These are phyloP conservation scores for Hofmannophila pseudospretella DNA, from an alignment of 2,888 invertebrate species.

Conservation along the genomic window DNA sequence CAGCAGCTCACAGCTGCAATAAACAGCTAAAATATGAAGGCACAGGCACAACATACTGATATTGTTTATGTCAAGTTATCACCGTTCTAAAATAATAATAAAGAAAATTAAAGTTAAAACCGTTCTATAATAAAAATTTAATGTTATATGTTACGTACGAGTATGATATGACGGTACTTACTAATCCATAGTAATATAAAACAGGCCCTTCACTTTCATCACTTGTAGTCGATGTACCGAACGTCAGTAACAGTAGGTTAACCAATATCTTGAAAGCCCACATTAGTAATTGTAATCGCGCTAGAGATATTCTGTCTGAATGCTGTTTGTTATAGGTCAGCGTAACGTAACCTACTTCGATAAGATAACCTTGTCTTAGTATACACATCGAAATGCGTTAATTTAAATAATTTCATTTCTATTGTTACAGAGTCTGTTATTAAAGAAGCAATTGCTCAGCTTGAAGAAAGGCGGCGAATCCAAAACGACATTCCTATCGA, in stretches of 20 bases:
- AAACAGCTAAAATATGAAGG: too few relatives aligned
- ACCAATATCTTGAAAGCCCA: constrained; percentile 23
- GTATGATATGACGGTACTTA: too few relatives aligned
- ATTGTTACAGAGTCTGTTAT: constrained; percentile 80
- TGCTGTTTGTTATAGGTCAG: constrained; percentile 2
- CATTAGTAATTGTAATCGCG: constrained; percentile 27
- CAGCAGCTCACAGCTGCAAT: too few relatives aligned
- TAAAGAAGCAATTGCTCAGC: constrained; percentile 61
- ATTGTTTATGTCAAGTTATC: too few relatives aligned
- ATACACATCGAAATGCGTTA: not conserved
- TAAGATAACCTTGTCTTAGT: constrained; percentile 49
- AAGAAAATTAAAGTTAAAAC: too few relatives aligned
- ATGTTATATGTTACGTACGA: too few relatives aligned
- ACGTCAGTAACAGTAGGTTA: constrained; percentile 27
- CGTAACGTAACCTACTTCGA: constrained; percentile 40
- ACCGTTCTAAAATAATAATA: too few relatives aligned
- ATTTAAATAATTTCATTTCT: not conserved
- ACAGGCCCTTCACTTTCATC: constrained; percentile 41
- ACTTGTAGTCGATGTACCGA: constrained; percentile 19
- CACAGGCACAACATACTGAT: too few relatives aligned
- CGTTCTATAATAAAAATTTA: too few relatives aligned
- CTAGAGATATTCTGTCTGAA: not conserved
- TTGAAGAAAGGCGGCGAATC: constrained; percentile 73
- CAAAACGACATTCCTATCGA: constrained; percentile 79
- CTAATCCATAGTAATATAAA: constrained; percentile 63